Base-by-base conservation (phyloP, 2,888 invertebrate genomes). In the Conchocele bisecta region DNA sequence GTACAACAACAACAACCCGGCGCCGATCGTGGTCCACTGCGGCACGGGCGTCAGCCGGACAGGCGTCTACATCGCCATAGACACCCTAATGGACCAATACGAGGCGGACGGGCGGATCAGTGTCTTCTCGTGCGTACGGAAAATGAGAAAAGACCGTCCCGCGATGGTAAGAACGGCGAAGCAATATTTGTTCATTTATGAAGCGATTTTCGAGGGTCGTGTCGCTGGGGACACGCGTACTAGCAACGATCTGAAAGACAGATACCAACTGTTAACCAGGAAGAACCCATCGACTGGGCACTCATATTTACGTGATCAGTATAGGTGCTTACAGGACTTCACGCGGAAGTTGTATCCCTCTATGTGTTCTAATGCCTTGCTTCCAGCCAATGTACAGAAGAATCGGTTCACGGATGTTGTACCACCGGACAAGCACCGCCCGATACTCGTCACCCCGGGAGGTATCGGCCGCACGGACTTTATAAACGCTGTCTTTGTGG, bases 41-140 rank as follows among this genome's bases (percentile, higher is more conserved):
- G 90, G 90, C 9, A 90, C 91, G 6, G 91, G 91, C 0, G 86
- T 90, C 29, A 89, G 88, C 50, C 74, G 90, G 24, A 88, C 89
- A 3, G 91, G 86, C 2, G 86, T 86, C 4, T 91, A 85, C 79
- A 89, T 91, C 11, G 90, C 90, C 3, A 75, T 91, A 2, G 90
- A 91, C 69, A 80, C 86, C n/a, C 81, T 90, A 4, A 48, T 90
- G 48, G 86, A 88, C 20, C 88, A 90, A 72, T 90, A 90, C 51
- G 76, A 83, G 15, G 61, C 65, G n/a, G 87, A 90, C 41, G 86
- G 90, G 26, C 73, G 81, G 29, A 87, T 90, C 5, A 91, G 88
- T 59, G 89, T 91, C 13, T 89, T 78, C 70, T 84, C 86, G 9
- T 87, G 85, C 65, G 83, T 88, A 4, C 71, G 81, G 29, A 77